Evolutionary conservation across 1,140 invertebrate species (phyloP).

Genomic region (Arion vulgaris): DNA sequence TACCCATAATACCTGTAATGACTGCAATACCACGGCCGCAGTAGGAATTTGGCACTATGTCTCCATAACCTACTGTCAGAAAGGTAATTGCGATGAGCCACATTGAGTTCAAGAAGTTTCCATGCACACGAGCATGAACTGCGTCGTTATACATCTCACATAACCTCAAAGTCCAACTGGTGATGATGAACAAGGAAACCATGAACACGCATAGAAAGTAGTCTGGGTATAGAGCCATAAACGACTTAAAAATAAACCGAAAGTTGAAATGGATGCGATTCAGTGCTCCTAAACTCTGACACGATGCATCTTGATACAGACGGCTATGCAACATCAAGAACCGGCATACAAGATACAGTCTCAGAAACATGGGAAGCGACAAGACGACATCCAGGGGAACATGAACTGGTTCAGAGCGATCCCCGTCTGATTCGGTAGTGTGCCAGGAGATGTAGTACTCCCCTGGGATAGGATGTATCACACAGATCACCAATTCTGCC

Average conservation of each 20-base stretch:
- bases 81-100: conserved; percentile 72
- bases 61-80: conserved; percentile 71
- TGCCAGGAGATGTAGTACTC: conserved; percentile 45
- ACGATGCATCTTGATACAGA: conserved; percentile 69
- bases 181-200: conserved; percentile 61
- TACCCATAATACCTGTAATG: conserved; percentile 70
- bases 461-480: conserved; percentile 70
- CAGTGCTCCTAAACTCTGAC: conserved; percentile 70
- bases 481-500: conserved; percentile 66
- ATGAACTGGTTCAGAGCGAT: conserved; percentile 12
- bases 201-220: conserved; percentile 68
- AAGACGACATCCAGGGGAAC: conserved; percentile 66
- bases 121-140: conserved; percentile 48
- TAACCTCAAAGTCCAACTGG: conserved; percentile 68
- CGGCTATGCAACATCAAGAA: conserved; percentile 69
- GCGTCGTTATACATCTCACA: conserved; percentile 66
- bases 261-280: conserved; percentile 71
- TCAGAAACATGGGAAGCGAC: conserved; percentile 70
- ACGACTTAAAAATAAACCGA: conserved; percentile 71
- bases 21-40: conserved; percentile 70
- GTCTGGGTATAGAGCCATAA: conserved; percentile 71
- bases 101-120: conserved; percentile 68
- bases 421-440: conserved; percentile 39
- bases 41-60: conserved; percentile 71
- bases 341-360: conserved; percentile 67